Evolutionary conservation across 2,797 vertebrate genomes (phyloP), one percentile per base, ranked within the genome.

Genomic region (Epinephelus malabaricus): DNA sequence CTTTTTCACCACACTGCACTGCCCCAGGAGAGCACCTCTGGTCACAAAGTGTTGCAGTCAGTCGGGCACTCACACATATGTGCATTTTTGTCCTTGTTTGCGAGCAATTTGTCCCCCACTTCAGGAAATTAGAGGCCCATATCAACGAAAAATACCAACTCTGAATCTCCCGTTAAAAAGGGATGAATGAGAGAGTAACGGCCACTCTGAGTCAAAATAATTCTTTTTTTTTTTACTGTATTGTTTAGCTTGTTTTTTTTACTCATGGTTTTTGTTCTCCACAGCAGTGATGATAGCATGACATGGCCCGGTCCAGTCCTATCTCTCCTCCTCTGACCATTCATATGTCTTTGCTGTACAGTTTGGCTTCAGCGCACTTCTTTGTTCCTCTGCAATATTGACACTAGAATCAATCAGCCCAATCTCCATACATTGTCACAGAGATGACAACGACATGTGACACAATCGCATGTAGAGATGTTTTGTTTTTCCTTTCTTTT

Each of bases 281-380:
- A 69, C 21, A 60, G 72, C 65, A 74, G 65, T 64, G 72, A 72
- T 45, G 67, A 82, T 61, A 69, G 61, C 83, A 68, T 73, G 77
- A 70, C 78, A 55, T 25, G 71, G 64, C 74, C 51, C n/a, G 23
- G 72, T 79, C 64, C 53, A 59, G 75, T 77, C 53, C 25, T 14
- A 3, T 51, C 67, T 10, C 38, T 27, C 56, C 61, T 81, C 50
- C 54, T 76, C 75, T 66, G 64, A 64, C 56, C 71, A 72, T 53
- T 30, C 69, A 40, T 9, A 46, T 69, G 67, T 83, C 69, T 83
- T 76, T 74, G 75, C 86, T 92, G 86, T 90, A 90, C 81, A 92
- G 79, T 89, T 69, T 81, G 59, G 83, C 79, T 87, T 87, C 66
- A 85, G 69, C 71, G 45, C 68, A 78, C 67, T 38, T 83, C 75